Evolutionary conservation across 2,888 invertebrate genomes (phyloP), one percentile per base, ranked within the genome.

Genomic region (Drosophila neonasuta): DNA sequence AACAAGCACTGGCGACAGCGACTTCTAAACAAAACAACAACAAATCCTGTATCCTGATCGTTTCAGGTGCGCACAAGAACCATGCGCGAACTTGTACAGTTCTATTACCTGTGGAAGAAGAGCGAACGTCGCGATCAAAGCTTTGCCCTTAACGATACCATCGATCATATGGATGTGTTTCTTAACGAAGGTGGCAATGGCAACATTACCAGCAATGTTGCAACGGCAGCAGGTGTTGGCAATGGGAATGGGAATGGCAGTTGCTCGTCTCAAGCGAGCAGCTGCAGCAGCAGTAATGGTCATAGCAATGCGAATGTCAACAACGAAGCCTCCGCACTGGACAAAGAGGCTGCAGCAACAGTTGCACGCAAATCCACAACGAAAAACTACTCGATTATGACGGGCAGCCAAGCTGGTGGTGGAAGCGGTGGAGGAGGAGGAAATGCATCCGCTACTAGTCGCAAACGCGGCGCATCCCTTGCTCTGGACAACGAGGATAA

Each of bases 31-130:
- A 36, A 36, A 11, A 24, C 62, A 30, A 42, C 11, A 57, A 17
- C 36, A 20, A 41, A 45, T 46, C 9, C 9, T 54, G 24, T 48
- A 17, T 63, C 66, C 66, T 49, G 39, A 34, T 76, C 34, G 45
- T 86, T 80, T 64, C 61, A 91, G 91, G 91, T 99, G 49, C 93
- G 96, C 82, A 98, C 98, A 62, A 93, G 99, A 79, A 97, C 97
- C 8, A 98, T 99, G 45, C 97, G 98, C 34, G 99, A 99, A 91
- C 92, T 99, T 69, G 98, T 99, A 11, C 97, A 99, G 89, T 99
- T 99, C 92, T 96, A 96, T 91, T 96, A 96, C 86, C 93, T 98
- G 59, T 99, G 99, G 99, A 99, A 99, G 91, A 99, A 99, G 91
- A 99, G 99, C 29, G 99, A 99, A 89, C 93, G 99, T 15, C 98